Percentiles rank a stretch among this genome's conserved stretches.
Conservation (phyloP, 2,797 vertebrate genomes). For the Petrocephalus schoutedeni region DNA sequence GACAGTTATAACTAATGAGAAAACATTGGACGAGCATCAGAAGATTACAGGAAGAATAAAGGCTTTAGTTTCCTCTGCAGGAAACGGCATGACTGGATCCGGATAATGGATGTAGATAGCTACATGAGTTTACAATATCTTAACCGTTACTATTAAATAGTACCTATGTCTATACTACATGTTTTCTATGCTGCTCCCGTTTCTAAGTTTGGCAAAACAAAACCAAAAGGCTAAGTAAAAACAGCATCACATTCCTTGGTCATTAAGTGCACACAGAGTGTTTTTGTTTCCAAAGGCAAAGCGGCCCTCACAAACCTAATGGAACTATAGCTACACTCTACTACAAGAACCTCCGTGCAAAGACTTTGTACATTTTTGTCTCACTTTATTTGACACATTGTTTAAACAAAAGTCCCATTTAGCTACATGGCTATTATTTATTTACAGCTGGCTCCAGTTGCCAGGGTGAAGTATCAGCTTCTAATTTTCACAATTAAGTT, state of each 20-base stretch:
- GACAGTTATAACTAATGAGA: background rate
- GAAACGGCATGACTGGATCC: background rate
- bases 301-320: background rate
- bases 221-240: background rate
- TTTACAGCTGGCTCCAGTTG: constrained; percentile 8
- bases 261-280: background rate
- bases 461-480: background rate
- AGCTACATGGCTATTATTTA: background rate
- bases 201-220: background rate
- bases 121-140: background rate
- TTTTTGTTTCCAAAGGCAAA: background rate
- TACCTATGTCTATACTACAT: background rate
- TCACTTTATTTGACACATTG: background rate
- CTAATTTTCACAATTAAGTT: constrained; percentile 11
- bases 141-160: background rate
- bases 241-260: background rate
- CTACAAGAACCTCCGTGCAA: background rate
- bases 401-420: background rate
- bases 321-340: background rate
- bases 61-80: background rate
- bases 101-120: background rate
- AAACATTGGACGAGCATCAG: background rate
- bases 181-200: background rate
- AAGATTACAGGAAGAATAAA: background rate
- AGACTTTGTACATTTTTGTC: background rate